Percentiles rank a stretch among this genome's conserved stretches.
Conservation (phyloP, 2,888 invertebrate species). For the Bellardia bayeri region DNA sequence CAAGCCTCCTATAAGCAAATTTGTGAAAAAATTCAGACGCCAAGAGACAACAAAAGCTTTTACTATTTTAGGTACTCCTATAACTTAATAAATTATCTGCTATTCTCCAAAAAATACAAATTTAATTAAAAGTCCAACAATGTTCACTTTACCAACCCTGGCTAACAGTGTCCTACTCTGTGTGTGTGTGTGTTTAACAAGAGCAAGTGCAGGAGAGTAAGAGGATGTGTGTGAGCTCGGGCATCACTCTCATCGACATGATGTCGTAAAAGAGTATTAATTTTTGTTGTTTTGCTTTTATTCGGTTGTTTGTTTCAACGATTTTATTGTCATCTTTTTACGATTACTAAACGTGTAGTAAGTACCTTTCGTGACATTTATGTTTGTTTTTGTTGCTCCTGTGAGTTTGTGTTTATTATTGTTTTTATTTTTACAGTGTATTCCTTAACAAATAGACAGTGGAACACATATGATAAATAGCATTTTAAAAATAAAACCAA, state of each 20-base stretch:
- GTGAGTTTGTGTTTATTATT: neutral
- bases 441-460: neutral
- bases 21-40: too few species aligned
- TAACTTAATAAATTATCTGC: too few species aligned
- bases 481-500: neutral
- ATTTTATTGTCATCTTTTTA: conserved; percentile 68
- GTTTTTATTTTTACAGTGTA: neutral
- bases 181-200: neutral
- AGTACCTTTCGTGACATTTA: conserved; percentile 62
- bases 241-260: neutral
- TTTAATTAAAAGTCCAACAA: too few species aligned
- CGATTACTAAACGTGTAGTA: conserved; percentile 58
- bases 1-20: too few species aligned
- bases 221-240: neutral
- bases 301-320: conserved; percentile 27
- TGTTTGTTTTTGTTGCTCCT: conserved; percentile 6
- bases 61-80: too few species aligned
- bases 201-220: neutral
- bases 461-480: too few species aligned
- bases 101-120: too few species aligned
- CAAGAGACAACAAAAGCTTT: too few species aligned
- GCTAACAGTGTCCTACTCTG: too few species aligned
- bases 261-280: conserved; percentile 11
- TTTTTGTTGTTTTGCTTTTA: conserved; percentile 25
- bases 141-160: too few species aligned